Conservation (phyloP, 2,113 vertebrate species). For the Dipodomys merriami region DNA sequence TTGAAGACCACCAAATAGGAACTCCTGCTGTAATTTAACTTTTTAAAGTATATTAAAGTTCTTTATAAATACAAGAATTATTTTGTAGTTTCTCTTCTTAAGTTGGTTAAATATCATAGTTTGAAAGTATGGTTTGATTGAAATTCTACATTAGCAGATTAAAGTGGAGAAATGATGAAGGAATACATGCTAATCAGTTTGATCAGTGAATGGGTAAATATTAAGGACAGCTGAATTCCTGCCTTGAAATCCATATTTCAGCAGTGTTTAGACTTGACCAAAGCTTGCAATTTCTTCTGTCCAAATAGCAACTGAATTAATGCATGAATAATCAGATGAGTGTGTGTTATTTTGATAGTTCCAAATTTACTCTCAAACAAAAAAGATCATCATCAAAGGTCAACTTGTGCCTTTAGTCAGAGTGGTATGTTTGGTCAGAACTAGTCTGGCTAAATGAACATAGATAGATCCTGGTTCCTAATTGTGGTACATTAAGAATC, state of each 20-base stretch:
- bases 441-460: neutral
- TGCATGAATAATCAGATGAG: neutral
- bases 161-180: slow-evolving; percentile 28
- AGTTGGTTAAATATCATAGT: neutral
- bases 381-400: neutral
- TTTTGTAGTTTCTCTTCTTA: slow-evolving; percentile 31
- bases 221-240: neutral
- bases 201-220: neutral
- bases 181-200: neutral
- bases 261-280: neutral
- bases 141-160: neutral
- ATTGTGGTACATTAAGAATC: neutral
- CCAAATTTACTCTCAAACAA: neutral
- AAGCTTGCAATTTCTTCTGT: neutral
- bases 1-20: neutral
- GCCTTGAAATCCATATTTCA: neutral
- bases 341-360: neutral
- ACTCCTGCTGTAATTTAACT: slow-evolving; percentile 4
- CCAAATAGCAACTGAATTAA: neutral
- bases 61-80: neutral
- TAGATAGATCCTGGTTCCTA: neutral
- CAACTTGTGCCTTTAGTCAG: neutral
- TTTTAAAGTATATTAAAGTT: slow-evolving; percentile 34
- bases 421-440: neutral
- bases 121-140: slow-evolving; percentile 56